A percentile compares a stretch with the other conserved stretches of the same genome.
Conservation (phyloP, 2,797 vertebrate species). For the Protonibea diacanthus region DNA sequence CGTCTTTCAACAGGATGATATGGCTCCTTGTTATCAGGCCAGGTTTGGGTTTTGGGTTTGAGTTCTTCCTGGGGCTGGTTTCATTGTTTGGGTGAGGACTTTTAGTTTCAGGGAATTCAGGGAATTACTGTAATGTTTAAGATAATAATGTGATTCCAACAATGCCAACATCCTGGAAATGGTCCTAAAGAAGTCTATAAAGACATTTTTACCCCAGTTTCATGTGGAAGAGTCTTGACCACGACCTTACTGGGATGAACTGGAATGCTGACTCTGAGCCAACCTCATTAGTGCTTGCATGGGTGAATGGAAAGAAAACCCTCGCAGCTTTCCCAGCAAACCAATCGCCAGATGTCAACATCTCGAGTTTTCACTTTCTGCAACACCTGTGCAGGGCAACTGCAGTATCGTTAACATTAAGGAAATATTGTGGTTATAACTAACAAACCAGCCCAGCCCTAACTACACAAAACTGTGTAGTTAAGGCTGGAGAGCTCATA, state of each 20-base stretch:
- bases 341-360: too few species aligned
- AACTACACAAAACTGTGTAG: background rate
- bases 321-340: too few species aligned
- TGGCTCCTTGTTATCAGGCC: background rate
- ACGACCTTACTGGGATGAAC: background rate
- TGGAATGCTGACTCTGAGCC: background rate
- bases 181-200: background rate
- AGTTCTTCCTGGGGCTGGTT: background rate
- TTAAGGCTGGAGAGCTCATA: too few species aligned
- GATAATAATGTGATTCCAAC: too few species aligned
- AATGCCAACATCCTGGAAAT: background rate
- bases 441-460: too few species aligned
- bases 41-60: background rate
- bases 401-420: too few species aligned
- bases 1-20: background rate
- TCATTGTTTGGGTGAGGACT: accelerated
- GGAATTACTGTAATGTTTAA: background rate
- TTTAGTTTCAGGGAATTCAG: background rate
- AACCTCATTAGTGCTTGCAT: background rate
- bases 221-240: background rate
- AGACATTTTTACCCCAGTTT: background rate
- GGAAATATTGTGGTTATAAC: too few species aligned
- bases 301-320: background rate
- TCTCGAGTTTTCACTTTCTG: too few species aligned
- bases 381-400: too few species aligned